Percentiles rank a stretch among this genome's conserved stretches.
Conservation (phyloP, 1,140 invertebrate genomes). For the Gonioctena quinquepunctata region DNA sequence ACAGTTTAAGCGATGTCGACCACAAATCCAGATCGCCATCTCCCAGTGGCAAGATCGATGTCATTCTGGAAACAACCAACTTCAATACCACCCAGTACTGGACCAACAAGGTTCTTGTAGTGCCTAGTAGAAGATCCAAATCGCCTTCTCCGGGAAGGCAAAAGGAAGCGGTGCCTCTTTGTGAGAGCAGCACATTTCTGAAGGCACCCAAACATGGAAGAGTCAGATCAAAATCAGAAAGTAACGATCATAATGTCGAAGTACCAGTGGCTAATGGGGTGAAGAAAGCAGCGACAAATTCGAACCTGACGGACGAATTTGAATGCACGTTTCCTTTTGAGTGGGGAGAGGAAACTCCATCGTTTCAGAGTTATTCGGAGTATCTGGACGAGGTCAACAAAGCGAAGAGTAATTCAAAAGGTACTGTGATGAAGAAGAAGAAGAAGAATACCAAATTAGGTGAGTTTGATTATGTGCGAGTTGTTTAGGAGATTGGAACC, state of each 20-base stretch:
- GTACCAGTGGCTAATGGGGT: neutral
- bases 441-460: too few relatives aligned
- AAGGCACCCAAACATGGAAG: neutral
- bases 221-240: neutral
- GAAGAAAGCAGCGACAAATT: neutral
- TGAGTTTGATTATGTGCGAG: too few relatives aligned
- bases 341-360: neutral
- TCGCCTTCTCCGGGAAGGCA: constrained; percentile 10
- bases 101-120: constrained; percentile 27
- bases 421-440: too few relatives aligned
- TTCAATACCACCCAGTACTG: constrained; percentile 34
- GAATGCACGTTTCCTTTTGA: neutral
- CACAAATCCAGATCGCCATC: constrained; percentile 26
- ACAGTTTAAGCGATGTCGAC: constrained; percentile 40
- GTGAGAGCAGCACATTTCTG: neutral
- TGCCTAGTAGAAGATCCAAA: constrained; percentile 22
- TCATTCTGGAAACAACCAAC: constrained; percentile 23
- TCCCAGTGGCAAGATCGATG: constrained; percentile 16
- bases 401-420: neutral
- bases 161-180: neutral
- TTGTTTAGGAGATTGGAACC: too few relatives aligned
- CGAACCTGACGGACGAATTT: neutral
- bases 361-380: constrained; percentile 27
- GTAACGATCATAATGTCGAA: neutral
- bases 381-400: constrained; percentile 29